Base-by-base conservation (phyloP, 2,888 invertebrate species). In the Drosophila ustulata region DNA sequence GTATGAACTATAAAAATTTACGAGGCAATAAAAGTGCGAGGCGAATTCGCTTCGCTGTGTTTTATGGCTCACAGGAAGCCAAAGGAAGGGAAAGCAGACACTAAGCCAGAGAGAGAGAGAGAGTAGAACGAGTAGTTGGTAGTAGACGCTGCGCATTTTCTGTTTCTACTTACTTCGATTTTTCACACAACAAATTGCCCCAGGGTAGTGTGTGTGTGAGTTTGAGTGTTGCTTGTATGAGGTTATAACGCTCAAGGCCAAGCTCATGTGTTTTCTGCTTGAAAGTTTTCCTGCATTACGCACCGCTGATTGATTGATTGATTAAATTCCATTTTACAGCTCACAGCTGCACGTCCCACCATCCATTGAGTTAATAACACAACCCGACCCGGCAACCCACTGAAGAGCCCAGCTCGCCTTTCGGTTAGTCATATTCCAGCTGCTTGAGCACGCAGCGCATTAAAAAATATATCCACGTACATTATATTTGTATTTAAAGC, bases 1-100 rank as follows among this genome's bases (percentile, higher is more conserved):
- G 86, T 89, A 85, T 85, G 86, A 89, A 89, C 83, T 88, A 90
- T 90, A 90, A 89, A 90, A 90, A 90, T 89, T 90, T 89, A 89
- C 90, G 88, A 89, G 88, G 86, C 83, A 75, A 90, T 89, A 89
- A 88, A 90, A 89, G 80, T 80, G 82, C 75, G 83, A 83, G 78
- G 84, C 73, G 80, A 83, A 76, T 73, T 82, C 71, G 88, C 88
- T 80, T 57, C 78, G 74, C 83, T 90, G 84, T 88, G 75, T 90
- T 89, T 90, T 88, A 89, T 83, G 50, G 83, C 52, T 46, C 18
- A 34, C 26, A 34, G 49, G n/a, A 49, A 30, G 34, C 5, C 6
- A 28, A 23, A 34, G 8, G 46, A 8, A n/a, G 32, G 59, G n/a
- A 23, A 25, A 11, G 26, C 32, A 46, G 13, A 46, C 34, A 26